Evolutionary conservation across 2,797 vertebrate species (phyloP), one percentile per base, ranked within the genome.

Genomic region (Acanthurus leucopareius): DNA sequence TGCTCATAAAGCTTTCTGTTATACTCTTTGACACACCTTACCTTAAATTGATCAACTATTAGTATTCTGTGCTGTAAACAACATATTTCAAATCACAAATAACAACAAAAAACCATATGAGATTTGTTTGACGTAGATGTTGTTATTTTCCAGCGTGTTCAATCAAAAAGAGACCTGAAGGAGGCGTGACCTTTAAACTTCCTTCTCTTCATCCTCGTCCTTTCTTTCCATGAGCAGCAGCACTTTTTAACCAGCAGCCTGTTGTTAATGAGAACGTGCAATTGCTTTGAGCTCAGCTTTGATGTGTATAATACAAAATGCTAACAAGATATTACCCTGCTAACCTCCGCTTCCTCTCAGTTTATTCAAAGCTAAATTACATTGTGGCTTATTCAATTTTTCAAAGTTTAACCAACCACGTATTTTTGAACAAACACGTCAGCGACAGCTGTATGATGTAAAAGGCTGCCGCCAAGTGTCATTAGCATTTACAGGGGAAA

Each of bases 371-470:
- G n/a, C 68, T 65, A 79, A 90, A 89, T 84, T 77, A 64, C 69
- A 82, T 76, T 32, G 54, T 22, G 38, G 59, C 64, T 40, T 15
- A 85, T 69, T 83, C 38, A 16, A 68, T 86, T 80, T 76, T 73
- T 69, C 61, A 70, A 65, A 67, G 32, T 70, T 69, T 40, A 57
- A 69, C 56, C 60, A 78, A 76, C 83, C 48, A 57, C 57, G 73
- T 71, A 82, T 86, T 89, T 73, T 79, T 86, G 67, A 83, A 68
- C 52, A 65, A 71, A 83, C 76, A 75, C 60, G 40, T 75, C 47
- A 59, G 58, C 16, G 11, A 45, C 19, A 35, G 47, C 10, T 13
- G 3, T 25, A 8, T 17, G 19, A 44, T 42, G 47, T 54, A 59
- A 84, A 76, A 5, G 25, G 54, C 74, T 56, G 3, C 4, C 17